Evolutionary conservation across 2,888 invertebrate genomes (phyloP), one percentile per base, ranked within the genome.

Genomic region (Hofmannophila pseudospretella): DNA sequence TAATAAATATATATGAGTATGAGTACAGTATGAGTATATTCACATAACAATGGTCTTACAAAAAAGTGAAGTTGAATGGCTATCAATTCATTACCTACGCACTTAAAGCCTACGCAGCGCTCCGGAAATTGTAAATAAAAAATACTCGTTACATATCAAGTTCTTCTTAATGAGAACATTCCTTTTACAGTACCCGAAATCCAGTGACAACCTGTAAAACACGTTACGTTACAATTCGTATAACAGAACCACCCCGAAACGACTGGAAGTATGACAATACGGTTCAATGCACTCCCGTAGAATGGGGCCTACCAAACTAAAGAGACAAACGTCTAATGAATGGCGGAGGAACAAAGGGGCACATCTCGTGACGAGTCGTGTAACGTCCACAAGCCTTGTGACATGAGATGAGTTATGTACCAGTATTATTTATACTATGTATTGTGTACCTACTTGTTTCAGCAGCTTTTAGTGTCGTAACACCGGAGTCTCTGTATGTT

Each of bases 251-350:
- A 37, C 37, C 36, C 33, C 57, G 56, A 66, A 63, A 59, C 59
- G 62, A 42, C 60, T 67, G 67, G 69, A 68, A 72, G 71, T 65
- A 68, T 66, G 72, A 77, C 78, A 77, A 69, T 67, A 54, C 54
- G 62, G 78, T 79, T 82, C 84, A 77, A 71, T 67, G 82, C 65
- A 71, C 85, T 67, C 61, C 54, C 47, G 45, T 71, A 81, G 77
- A 82, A 84, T 77, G 77, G 62, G 72, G 70, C 58, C 65, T 65
- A 63, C 74, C 62, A 62, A 67, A 63, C 74, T 62, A 62, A 67
- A 67, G 67, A 67, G 61, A 72, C 77, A 78, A 75, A 74, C 78
- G 73, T 68, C 75, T 80, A 82, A 84, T 82, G 84, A 82, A 85
- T 82, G 67, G 73, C 71, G 67, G 67, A 67, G 67, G 65, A 70